Evolutionary conservation across 2,797 vertebrate species (phyloP).

Genomic region (Margarornis squamiger): DNA sequence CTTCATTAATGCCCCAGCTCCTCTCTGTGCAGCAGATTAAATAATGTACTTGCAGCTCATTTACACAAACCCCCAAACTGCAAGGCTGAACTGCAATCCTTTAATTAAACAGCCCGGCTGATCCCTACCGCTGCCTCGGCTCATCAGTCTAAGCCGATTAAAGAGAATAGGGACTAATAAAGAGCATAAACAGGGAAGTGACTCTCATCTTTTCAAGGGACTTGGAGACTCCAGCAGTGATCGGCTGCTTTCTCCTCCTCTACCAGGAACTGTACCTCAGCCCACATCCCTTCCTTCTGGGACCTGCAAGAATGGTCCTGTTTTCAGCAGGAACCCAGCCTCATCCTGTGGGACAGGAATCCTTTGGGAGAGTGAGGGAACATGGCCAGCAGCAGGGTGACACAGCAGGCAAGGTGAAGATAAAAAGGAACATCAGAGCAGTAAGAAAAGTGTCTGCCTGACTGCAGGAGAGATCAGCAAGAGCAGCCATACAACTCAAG

Average conservation of each 20-base stretch:
- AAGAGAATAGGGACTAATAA: constrained; percentile 65
- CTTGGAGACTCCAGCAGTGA: not conserved
- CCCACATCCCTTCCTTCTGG: not conserved
- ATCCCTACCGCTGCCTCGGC: constrained; percentile 42
- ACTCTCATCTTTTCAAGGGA: constrained; percentile 59
- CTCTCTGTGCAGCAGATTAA: constrained; percentile 64
- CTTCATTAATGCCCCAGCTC: constrained; percentile 71
- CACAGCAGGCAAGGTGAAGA: not conserved
- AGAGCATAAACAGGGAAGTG: constrained; percentile 53
- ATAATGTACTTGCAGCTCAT: constrained; percentile 68
- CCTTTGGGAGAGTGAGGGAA: not conserved
- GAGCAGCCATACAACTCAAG: not conserved
- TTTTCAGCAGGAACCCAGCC: not conserved
- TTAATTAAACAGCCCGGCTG: constrained; percentile 69
- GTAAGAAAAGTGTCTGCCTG: not conserved
- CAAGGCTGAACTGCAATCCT: constrained; percentile 61
- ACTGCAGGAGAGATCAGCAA: not conserved
- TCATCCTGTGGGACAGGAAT: not conserved
- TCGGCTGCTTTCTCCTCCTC: not conserved
- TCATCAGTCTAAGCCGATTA: constrained; percentile 70
- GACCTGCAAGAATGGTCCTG: not conserved
- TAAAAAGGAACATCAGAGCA: not conserved
- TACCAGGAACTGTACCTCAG: not conserved
- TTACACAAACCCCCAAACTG: constrained; percentile 66
- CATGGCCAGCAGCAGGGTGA: not conserved